Conservation (phyloP, 2,888 invertebrate genomes). For the Petrolisthes cinctipes region DNA sequence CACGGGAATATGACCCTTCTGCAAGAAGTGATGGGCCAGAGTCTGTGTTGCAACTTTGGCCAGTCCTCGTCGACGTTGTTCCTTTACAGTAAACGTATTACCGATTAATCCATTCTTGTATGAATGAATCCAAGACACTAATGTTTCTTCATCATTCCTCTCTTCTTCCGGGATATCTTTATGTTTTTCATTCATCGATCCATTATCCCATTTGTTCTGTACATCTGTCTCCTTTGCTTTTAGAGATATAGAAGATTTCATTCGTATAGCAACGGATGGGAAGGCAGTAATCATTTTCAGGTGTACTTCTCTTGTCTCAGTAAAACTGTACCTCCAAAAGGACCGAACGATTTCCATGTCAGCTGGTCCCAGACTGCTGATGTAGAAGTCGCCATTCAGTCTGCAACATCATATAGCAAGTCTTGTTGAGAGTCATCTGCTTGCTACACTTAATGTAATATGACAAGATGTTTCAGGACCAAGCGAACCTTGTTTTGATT, state of each 20-base stretch:
- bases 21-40: not conserved
- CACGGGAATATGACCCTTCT: not conserved
- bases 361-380: not conserved
- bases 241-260: not conserved
- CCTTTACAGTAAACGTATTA: not conserved
- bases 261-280: not conserved
- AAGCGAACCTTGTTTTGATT: too few relatives aligned
- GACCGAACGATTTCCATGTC: not conserved
- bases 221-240: not conserved
- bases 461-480: too few relatives aligned
- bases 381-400: not conserved
- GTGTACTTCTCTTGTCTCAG: not conserved
- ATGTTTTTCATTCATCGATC: too few relatives aligned
- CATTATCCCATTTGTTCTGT: too few relatives aligned
- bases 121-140: not conserved
- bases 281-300: not conserved
- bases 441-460: too few relatives aligned
- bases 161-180: too few relatives aligned
- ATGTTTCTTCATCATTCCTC: too few relatives aligned
- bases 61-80: not conserved
- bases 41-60: not conserved
- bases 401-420: not conserved
- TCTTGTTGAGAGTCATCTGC: too few relatives aligned
- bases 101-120: not conserved
- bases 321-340: not conserved